These are phyloP conservation scores for Odontocerum albicorne DNA, from an alignment of 2,888 invertebrate genomes.

Conservation along the genomic window DNA sequence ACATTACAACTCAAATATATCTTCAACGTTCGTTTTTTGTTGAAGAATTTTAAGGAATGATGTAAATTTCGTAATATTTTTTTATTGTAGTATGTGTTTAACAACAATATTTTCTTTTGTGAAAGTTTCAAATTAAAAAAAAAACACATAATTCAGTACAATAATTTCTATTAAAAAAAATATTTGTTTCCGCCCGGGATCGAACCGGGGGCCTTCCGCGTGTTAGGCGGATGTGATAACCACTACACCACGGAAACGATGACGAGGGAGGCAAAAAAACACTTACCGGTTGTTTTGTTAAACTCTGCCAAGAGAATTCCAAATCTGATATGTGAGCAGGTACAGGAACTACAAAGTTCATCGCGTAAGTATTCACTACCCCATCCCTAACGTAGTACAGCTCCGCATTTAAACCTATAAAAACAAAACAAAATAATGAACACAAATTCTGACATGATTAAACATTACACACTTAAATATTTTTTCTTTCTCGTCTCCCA, in stretches of 20 bases:
- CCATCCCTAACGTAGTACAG: slow-evolving; percentile 83
- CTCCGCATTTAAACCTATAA: slow-evolving; percentile 73
- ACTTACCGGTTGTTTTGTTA: slow-evolving; percentile 72
- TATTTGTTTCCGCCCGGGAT: slow-evolving; percentile 40
- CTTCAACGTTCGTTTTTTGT: too few species aligned
- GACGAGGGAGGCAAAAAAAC: neutral
- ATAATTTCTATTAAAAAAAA: too few species aligned
- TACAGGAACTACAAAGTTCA: slow-evolving; percentile 80
- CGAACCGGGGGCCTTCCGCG: slow-evolving; percentile 41
- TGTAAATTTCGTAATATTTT: too few species aligned
- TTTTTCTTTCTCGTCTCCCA: too few species aligned
- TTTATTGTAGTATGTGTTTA: too few species aligned
- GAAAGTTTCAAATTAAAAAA: too few species aligned
- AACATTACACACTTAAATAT: too few species aligned
- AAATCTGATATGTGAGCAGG: slow-evolving; percentile 77
- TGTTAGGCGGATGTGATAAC: slow-evolving; percentile 86
- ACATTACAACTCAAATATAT: too few species aligned
- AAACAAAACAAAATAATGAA: slow-evolving; percentile 33
- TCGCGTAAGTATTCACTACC: slow-evolving; percentile 81
- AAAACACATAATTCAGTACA: too few species aligned
- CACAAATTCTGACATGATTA: too few species aligned
- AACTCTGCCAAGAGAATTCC: slow-evolving; percentile 85
- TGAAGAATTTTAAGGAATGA: too few species aligned
- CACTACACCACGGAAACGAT: slow-evolving; percentile 90
- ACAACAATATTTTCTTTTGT: too few species aligned